phyloP scores from a whole-genome alignment of 2,113 vertebrate species.

The Myiopsitta monachus region DNA sequence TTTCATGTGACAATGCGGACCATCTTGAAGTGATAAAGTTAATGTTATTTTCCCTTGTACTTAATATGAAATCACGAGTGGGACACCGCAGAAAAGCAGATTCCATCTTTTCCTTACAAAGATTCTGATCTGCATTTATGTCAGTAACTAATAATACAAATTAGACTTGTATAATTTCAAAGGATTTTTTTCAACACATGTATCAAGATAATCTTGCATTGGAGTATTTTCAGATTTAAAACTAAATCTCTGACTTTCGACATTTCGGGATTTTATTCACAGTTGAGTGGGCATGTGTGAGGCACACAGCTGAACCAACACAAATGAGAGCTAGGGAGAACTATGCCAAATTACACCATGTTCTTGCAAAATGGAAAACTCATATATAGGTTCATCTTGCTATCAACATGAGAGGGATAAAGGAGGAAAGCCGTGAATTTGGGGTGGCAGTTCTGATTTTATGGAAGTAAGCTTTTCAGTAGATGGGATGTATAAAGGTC shows the following conservation, averaged over 20 bases:
- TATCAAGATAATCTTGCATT: background rate
- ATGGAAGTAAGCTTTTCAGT: background rate
- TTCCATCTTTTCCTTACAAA: background rate
- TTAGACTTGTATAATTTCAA: background rate
- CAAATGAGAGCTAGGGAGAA: background rate
- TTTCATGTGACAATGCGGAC: background rate
- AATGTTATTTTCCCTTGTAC: background rate
- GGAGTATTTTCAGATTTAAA: conserved; percentile 18
- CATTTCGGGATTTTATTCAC: conserved; percentile 37
- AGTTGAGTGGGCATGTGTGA: conserved; percentile 41
- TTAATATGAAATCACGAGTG: background rate
- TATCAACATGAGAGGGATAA: background rate
- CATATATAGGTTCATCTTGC: background rate
- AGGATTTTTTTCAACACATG: background rate
- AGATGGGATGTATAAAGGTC: background rate
- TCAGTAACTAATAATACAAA: background rate
- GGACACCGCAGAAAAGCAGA: background rate
- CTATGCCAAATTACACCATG: conserved; percentile 45
- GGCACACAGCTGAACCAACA: conserved; percentile 29
- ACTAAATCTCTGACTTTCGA: background rate
- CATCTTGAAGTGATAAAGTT: background rate
- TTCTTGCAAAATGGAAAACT: conserved; percentile 28
- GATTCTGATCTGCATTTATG: background rate
- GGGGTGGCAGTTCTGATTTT: background rate
- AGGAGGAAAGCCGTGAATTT: background rate